Base-by-base conservation (phyloP, 1,140 invertebrate species). In the Asobara japonica region DNA sequence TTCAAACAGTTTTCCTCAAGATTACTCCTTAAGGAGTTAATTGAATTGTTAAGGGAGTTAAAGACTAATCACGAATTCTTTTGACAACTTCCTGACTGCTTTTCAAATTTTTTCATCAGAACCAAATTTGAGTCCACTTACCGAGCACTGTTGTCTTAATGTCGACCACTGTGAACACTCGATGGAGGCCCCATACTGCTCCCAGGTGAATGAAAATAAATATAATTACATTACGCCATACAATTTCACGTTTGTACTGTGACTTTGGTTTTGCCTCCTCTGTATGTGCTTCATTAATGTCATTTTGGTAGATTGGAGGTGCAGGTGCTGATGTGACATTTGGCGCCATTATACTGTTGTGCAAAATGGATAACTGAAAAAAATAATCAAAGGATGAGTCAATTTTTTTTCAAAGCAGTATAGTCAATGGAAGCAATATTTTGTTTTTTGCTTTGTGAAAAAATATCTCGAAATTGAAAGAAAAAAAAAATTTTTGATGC, bases 151-250 rank as follows among this genome's bases (percentile, higher is more conserved):
- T 88, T 1, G 97, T 98, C 64, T 88, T 80, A 85, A 93, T 90
- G 88, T 94, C 94, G 22, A 95, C 95, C 0, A 92, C 91, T 7
- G 94, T 93, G 8, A 98, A 83, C 75, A 91, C 89, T 0, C 97
- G 89, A 79, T 94, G 97, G 0, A 94, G 76, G 27, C 96, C 96
- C 82, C 97, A 97, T 0, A 98, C 20, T 3, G 96, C 94, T 22
- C 91, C 92, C 11, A 94, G 27, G 87, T 99, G 98, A n/a, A 99
- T 90, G 73, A 93, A 92, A 6, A 87, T 80, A 83, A 98, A 98
- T 0, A 96, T 85, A 5, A 94, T 87, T 8, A 99, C 95, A 85
- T 99, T 99, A 78, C 93, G 91, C 97, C 97, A 99, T 0, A 98
- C 97, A 27, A 97, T 92, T 78, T 93, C 79, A 6, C 88, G 79